Evolutionary conservation across 1,140 invertebrate species (phyloP).

Genomic region (Zaprionus tsacasi): DNA sequence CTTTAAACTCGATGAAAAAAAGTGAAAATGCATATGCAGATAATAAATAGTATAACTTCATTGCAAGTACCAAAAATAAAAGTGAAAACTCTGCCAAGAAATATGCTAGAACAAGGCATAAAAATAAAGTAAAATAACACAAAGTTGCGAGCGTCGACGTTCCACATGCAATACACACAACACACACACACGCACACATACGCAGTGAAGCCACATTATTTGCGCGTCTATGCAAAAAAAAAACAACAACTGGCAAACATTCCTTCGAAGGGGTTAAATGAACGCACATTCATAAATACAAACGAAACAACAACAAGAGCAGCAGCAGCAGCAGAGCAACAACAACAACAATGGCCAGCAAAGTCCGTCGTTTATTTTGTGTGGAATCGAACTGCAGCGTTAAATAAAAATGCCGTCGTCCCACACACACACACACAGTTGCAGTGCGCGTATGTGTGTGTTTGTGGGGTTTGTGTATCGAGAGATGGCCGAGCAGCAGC

Average conservation of each 20-base stretch:
- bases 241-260: constrained; percentile 60
- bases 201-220: constrained; percentile 20
- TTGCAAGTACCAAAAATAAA: constrained; percentile 45
- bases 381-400: constrained; percentile 48
- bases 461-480: constrained; percentile 4
- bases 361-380: constrained; percentile 29
- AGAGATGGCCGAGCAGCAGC: constrained; percentile 14
- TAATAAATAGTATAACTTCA: not conserved
- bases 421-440: constrained; percentile 55
- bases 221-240: constrained; percentile 50
- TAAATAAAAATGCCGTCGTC: constrained; percentile 56
- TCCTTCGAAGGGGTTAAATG: constrained; percentile 78
- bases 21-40: constrained; percentile 12
- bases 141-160: constrained; percentile 52
- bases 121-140: not conserved
- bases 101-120: constrained; percentile 43
- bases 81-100: constrained; percentile 58
- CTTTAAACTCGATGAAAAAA: constrained; percentile 36
- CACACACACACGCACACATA: constrained; percentile 37
- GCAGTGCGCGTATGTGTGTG: constrained; percentile 21
- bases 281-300: constrained; percentile 43
- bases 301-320: constrained; percentile 36
- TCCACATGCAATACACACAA: constrained; percentile 69
- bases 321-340: constrained; percentile 41
- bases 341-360: constrained; percentile 31